Base-by-base conservation (phyloP, 2,888 invertebrate species). In the Adineta ricciae region DNA sequence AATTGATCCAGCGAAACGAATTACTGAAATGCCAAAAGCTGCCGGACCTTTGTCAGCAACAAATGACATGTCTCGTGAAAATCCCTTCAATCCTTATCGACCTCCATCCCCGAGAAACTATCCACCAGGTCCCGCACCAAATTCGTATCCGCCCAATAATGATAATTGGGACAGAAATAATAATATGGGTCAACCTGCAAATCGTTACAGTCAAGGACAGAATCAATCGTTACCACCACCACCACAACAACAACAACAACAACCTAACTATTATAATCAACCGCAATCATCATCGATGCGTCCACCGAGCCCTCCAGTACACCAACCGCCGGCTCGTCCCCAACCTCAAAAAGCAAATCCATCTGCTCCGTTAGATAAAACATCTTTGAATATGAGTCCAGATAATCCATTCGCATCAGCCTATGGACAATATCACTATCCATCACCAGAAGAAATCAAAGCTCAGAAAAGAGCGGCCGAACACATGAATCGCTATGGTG, bases 71-170 rank as follows among this genome's bases (percentile, higher is more conserved):
- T 78, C 78, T 1, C 2, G 24, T 11, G 41, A 78, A 16, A 78
- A 78, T 78, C 78, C 78, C 24, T 78, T 78, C 32, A 78, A 24
- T 41, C 38, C 38, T 38, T 78, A 78, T 78, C 78, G 41, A 78
- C 78, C 78, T 24, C 9, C 41, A 24, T 24, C 38, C 9, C 27
- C 2, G 27, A 21, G 16, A 41, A 41, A 78, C 4, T 78, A 78
- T n/a, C 0, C 8, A 21, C 21, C 11, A 14, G 41, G 11, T 41
- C 5, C n/a, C 14, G 24, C 0, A 78, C 14, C 78, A 24, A 41
- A 38, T 41, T 41, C 78, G 8, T 78, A 41, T 78, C 11, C 38
- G 41, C 1, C 38, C 9, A 0, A 24, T 11, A 78, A 36, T 36
- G 1, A 4, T 24, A 38, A 73, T 38, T 73, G 38, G 73, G 38